Evolutionary conservation across 2,888 invertebrate species (phyloP), one percentile per base, ranked within the genome.

Genomic region (Drosophila atripex): DNA sequence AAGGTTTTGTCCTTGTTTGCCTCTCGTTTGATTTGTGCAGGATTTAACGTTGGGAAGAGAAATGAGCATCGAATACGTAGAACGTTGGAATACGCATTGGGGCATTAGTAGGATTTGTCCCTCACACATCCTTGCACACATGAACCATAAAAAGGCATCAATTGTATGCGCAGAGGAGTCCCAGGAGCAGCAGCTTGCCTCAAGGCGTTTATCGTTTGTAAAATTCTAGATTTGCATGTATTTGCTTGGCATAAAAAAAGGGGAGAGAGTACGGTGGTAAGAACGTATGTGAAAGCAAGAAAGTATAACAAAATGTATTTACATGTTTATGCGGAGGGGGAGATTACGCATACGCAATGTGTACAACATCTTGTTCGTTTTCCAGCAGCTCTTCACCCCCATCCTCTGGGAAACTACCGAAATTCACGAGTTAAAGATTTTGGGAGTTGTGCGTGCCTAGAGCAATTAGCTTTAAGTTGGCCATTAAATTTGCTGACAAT

Each of bases 151-250:
- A 76, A 60, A 68, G 74, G 77, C 80, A 80, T 82, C 84, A 80
- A 82, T 83, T 80, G 78, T 83, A 54, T 54, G 54, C 53, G 60
- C 57, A 46, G 55, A 52, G 38, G 35, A 57, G 58, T 49, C 60
- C 52, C 55, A 21, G 53, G 35, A 64, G 71, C 65, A 73, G 78
- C 80, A 83, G 80, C 80, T 79, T 83, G 80, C 78, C 80, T 77
- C 78, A 72, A 79, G 79, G 76, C 82, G 77, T 84, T 85, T 84
- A 84, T 84, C 84, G 84, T 84, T 80, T 84, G 84, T 83, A 83
- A 84, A 83, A 85, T 85, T 83, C 85, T 74, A 79, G 84, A 84
- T 84, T 84, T 85, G 84, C 84, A 84, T 84, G 85, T 78, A 84
- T 84, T 85, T 84, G 75, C 78, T 71, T 83, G 84, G 83, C 82